Evolutionary conservation across 2,113 vertebrate species (phyloP).

Genomic region (Microtus oregoni): DNA sequence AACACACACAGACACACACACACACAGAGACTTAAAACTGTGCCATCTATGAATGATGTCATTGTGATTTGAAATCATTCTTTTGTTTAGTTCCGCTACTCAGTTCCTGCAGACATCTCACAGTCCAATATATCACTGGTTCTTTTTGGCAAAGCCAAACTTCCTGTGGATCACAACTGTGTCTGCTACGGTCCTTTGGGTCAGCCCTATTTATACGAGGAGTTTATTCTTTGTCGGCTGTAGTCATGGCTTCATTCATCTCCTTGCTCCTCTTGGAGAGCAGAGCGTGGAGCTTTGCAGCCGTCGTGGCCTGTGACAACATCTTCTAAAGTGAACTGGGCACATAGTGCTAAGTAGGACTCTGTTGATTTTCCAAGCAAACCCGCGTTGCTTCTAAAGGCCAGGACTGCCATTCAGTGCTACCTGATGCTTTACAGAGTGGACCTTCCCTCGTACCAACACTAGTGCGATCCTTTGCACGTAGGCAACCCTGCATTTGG

Average conservation of each 20-base stretch:
- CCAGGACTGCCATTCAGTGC: neutral
- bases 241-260: neutral
- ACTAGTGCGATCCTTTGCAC: neutral
- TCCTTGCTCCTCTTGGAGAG: neutral
- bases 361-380: slow-evolving; percentile 15
- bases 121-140: neutral
- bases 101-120: neutral
- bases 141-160: neutral
- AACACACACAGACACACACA: too few species aligned
- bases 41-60: neutral
- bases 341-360: neutral
- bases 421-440: neutral
- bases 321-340: neutral
- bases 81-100: neutral
- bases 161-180: neutral
- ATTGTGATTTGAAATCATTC: neutral
- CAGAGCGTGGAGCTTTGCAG: neutral
- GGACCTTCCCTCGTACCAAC: neutral
- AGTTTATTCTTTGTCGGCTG: neutral
- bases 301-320: neutral
- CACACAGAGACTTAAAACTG: neutral
- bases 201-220: neutral
- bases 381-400: neutral
- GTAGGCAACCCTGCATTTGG: neutral
- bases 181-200: neutral